A percentile compares a stretch with the other conserved stretches of the same genome.
Conservation (phyloP, 2,888 invertebrate genomes). For the Phalera bucephala region DNA sequence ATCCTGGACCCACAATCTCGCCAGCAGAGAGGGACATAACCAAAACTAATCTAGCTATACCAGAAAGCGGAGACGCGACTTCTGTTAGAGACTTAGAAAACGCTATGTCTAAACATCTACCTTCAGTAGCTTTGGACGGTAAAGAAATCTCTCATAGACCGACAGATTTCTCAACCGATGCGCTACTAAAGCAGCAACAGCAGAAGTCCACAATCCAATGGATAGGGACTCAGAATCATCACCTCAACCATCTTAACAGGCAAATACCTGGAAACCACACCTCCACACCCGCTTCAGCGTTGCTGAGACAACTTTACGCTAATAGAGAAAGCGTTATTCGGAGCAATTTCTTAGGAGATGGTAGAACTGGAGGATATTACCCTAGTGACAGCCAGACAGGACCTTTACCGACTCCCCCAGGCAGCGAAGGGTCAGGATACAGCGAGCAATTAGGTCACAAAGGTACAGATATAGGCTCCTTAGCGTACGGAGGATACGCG, state of each 20-base stretch:
- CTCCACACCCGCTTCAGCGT: slow-evolving; percentile 93
- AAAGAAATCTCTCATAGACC: slow-evolving; percentile 85
- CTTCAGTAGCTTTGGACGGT: slow-evolving; percentile 78
- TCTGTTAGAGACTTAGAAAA: slow-evolving; percentile 97
- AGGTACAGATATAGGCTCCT: slow-evolving; percentile 84
- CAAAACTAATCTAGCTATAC: slow-evolving; percentile 65
- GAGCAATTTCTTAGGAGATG: slow-evolving; percentile 87
- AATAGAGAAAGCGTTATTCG: slow-evolving; percentile 97
- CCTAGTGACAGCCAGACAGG: slow-evolving; percentile 86
- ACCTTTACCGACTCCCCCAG: slow-evolving; percentile 94
- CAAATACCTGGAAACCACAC: slow-evolving; percentile 82
- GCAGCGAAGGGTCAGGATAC: slow-evolving; percentile 91
- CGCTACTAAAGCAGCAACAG: slow-evolving; percentile 90
- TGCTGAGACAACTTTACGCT: slow-evolving; percentile 94
- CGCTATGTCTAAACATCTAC: slow-evolving; percentile 97
- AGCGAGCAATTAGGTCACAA: slow-evolving; percentile 84
- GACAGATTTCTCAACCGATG: slow-evolving; percentile 94
- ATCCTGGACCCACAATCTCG: slow-evolving; percentile 66
- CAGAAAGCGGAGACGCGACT: slow-evolving; percentile 73
- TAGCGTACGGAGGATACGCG: slow-evolving; percentile 84
- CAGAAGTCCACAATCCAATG: slow-evolving; percentile 94
- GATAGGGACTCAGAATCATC: slow-evolving; percentile 92
- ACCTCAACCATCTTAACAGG: slow-evolving; percentile 84
- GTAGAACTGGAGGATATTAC: slow-evolving; percentile 73
- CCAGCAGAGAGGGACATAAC: slow-evolving; percentile 71